Percentiles rank a stretch among this genome's conserved stretches.
Evolutionary conservation across 92 coral and sea anemone genomes (phyloP).

Genomic region (Plumapathes pennacea): DNA sequence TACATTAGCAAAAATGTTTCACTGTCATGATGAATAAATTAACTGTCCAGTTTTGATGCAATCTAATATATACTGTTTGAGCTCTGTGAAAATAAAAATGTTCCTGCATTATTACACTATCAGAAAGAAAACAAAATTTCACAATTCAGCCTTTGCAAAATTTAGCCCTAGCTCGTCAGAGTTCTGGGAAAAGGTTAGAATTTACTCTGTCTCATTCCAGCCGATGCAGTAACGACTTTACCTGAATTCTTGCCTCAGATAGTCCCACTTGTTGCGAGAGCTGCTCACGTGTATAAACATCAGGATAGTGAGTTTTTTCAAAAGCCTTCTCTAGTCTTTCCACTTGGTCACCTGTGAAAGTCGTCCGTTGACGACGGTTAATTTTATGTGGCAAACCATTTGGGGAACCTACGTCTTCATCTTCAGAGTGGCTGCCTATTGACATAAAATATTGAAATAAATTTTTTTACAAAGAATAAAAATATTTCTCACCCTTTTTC

Average conservation of each 20-base stretch:
- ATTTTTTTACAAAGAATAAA: neutral
- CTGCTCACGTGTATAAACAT: conserved; percentile 93
- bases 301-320: conserved; percentile 95
- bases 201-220: too few species aligned
- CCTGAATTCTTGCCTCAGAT: conserved; percentile 99
- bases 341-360: conserved; percentile 93
- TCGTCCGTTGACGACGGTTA: conserved; percentile 73
- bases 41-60: too few species aligned
- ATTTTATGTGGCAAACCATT: conserved; percentile 62
- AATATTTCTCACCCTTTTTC: neutral
- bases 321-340: conserved; percentile 93
- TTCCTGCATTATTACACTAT: too few species aligned
- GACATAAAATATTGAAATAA: neutral
- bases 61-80: too few species aligned
- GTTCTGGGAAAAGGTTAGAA: too few species aligned
- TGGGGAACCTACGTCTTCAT: conserved; percentile 72
- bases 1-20: too few species aligned
- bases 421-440: conserved; percentile 78
- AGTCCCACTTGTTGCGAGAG: conserved; percentile 87
- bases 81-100: too few species aligned
- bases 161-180: too few species aligned
- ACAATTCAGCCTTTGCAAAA: too few species aligned
- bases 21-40: too few species aligned
- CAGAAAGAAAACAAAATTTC: too few species aligned
- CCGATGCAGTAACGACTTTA: conserved; percentile 78